Evolutionary conservation across 1,140 invertebrate genomes (phyloP), one percentile per base, ranked within the genome.

Genomic region (Planococcus citri): DNA sequence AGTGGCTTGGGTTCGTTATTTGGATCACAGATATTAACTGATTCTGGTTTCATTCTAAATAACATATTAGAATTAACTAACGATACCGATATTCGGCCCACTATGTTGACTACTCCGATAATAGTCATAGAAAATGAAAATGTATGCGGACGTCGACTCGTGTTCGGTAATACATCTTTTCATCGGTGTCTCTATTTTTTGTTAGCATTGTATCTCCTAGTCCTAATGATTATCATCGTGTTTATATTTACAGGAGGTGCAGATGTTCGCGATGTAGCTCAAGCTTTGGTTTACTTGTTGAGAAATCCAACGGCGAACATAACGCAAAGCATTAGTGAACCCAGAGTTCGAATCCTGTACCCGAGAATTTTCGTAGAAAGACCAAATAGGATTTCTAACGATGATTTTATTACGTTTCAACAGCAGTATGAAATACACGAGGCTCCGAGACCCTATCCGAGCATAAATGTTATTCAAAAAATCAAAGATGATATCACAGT

Each of bases 381-480:
- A 21, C 24, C 37, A 20, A 57, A 24, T 0, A 41, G 22, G 10
- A 25, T 72, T 2, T 21, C 61, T 17, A 12, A 17, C 33, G 27
- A 51, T n/a, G 60, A 69, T 37, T n/a, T 33, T 20, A 27, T 14
- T 21, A 33, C 37, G 12, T 14, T 70, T 10, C 4, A 61, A 41
- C 12, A 37, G 8, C 17, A 29, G 27, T 29, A 20, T 68, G 64
- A 33, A 29, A 51, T 67, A 37, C 20, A 20, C 61, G 20, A 68
- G 75, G n/a, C 68, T 64, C 27, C 73, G 71, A 77, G 77, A 73
- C 83, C 83, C 9, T 84, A 82, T 75, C 72, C 79, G n/a, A 83
- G 82, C 29, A 79, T 83, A 69, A 87, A 87, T 77, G 77, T 83
- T 41, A 81, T 86, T 51, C 80, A 81, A 73, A 84, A 86, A 77